Evolutionary conservation across 1,140 invertebrate species (phyloP).

Genomic region (Drosophila nannoptera): DNA sequence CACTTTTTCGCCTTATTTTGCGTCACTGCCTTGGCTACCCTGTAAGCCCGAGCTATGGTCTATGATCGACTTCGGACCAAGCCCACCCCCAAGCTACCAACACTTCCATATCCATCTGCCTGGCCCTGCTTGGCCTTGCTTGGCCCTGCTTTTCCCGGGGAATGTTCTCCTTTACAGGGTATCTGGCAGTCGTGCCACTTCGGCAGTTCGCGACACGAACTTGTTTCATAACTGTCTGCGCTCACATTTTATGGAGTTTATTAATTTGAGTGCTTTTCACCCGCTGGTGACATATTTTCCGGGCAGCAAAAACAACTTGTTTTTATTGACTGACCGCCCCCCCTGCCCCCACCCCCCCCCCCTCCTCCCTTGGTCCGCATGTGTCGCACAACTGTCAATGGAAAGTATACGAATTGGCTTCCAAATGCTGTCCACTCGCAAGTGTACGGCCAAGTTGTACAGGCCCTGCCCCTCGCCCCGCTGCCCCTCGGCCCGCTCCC

Average conservation of each 20-base stretch:
- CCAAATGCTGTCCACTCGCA: constrained; percentile 46
- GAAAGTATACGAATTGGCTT: constrained; percentile 74
- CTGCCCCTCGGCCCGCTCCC: not conserved
- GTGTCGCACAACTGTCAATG: constrained; percentile 73
- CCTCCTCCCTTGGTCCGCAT: constrained; percentile 50
- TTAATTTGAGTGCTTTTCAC: constrained; percentile 76
- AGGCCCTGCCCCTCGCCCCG: not conserved
- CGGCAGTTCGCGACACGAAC: not conserved
- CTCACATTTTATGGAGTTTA: constrained; percentile 76
- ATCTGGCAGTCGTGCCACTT: not conserved
- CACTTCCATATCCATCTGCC: too few species aligned
- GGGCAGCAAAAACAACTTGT: constrained; percentile 52
- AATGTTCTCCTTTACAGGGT: not conserved
- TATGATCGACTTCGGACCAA: not conserved
- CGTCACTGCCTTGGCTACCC: constrained; percentile 18
- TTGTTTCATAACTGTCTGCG: constrained; percentile 71
- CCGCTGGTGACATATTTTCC: constrained; percentile 60
- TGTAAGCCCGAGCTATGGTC: not conserved
- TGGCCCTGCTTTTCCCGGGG: too few species aligned
- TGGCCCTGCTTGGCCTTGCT: too few species aligned
- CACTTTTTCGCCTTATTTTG: constrained; percentile 19
- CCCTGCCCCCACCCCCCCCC: not conserved
- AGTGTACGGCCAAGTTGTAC: not conserved
- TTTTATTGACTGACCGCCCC: constrained; percentile 61
- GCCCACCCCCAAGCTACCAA: too few species aligned